Conservation (phyloP, 2,888 invertebrate species). For the Fragum sueziense region DNA sequence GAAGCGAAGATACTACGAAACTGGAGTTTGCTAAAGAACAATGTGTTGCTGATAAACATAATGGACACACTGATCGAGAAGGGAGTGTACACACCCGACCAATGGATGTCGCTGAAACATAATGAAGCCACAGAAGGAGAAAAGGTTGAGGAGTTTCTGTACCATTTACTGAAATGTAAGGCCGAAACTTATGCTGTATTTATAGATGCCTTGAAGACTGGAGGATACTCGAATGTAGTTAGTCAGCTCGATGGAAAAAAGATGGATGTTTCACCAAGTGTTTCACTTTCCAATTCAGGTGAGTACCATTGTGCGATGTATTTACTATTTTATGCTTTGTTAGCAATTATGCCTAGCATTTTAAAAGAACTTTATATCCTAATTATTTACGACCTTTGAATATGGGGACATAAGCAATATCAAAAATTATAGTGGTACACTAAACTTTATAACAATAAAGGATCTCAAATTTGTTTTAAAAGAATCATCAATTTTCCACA, state of each 20-base stretch:
- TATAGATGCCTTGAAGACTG: constrained; percentile 36
- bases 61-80: constrained; percentile 61
- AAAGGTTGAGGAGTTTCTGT: constrained; percentile 58
- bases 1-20: constrained; percentile 59
- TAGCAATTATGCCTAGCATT: too few species aligned
- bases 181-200: constrained; percentile 48
- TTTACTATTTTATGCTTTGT: too few species aligned
- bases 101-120: constrained; percentile 59
- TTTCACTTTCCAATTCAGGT: constrained; percentile 46
- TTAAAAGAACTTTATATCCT: too few species aligned
- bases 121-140: constrained; percentile 51
- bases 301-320: background rate
- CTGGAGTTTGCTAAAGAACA: constrained; percentile 61
- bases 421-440: background rate
- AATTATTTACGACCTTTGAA: too few species aligned
- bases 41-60: constrained; percentile 41
- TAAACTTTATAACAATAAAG: too few species aligned
- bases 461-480: too few species aligned
- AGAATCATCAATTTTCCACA: too few species aligned
- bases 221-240: constrained; percentile 52
- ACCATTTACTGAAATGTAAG: constrained; percentile 50
- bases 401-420: too few species aligned
- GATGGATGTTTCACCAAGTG: constrained; percentile 20
- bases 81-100: constrained; percentile 50
- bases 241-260: constrained; percentile 47